Base-by-base conservation (phyloP, 2,888 invertebrate genomes). In the Thereva unica region DNA sequence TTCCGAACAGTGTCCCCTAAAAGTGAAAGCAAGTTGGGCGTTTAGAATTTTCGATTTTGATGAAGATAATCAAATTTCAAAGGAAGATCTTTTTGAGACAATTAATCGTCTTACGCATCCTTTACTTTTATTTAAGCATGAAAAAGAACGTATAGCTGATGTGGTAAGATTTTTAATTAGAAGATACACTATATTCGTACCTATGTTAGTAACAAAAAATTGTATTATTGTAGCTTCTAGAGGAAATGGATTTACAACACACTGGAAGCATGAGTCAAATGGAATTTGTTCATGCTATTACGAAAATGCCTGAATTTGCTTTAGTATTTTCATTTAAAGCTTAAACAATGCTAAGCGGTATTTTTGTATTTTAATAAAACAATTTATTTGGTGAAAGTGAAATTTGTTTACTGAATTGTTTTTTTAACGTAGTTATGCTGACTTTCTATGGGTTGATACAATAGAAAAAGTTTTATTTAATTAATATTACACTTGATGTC, bases 11-110 rank as follows among this genome's bases (percentile, higher is more conserved):
- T 90, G 92, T 68, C 91, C 91, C 0, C 77, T 84, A 1, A 83
- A 85, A 68, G 86, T 91, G 4, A 92, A 92, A 78, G 87, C 91
- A 3, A 83, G 84, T 4, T 92, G 92, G 87, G 91, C 91, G 8
- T 92, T 92, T 76, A 83, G 84, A 77, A 85, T 92, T 71, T 92
- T 87, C 76, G 88, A 89, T 81, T 80, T 87, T 71, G 85, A 89
- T 72, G 84, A 83, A 49, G 87, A 89, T 74, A 84, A 85, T 71
- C 84, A 85, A 75, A 84, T 89, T 56, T 84, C 85, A 5, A 78
- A 80, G 49, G 77, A 79, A 37, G 88, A 89, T 75, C 81, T 89
- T 52, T 77, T 79, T 66, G 78, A 80, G 54, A 83, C 85, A 38
- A 78, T 87, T 52, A 84, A 85, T 72, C 81, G 84, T 54, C 73